Evolutionary conservation across 1,140 invertebrate genomes (phyloP).

Genomic region (Lordiphosa mommai): DNA sequence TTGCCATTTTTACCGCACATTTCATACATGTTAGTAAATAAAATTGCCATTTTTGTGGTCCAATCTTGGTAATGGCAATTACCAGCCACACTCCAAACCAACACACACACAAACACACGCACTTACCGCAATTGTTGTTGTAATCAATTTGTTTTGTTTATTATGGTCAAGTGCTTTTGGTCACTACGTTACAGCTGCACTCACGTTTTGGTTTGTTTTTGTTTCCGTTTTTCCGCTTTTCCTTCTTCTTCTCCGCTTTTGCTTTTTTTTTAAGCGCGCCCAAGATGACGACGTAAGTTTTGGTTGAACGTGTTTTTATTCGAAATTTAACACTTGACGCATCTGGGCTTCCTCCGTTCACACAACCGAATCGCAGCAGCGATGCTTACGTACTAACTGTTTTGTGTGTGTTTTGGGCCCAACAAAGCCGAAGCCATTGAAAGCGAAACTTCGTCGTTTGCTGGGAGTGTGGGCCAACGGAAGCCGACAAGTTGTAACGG

Average conservation of each 20-base stretch:
- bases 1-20: constrained; percentile 42
- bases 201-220: constrained; percentile 49
- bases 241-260: constrained; percentile 5
- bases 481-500: constrained; percentile 5
- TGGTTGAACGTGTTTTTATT: constrained; percentile 53
- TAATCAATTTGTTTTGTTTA: constrained; percentile 63
- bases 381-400: constrained; percentile 52
- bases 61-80: constrained; percentile 66
- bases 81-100: constrained; percentile 27
- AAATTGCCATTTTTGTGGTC: constrained; percentile 37
- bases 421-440: constrained; percentile 18
- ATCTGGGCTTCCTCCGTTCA: constrained; percentile 1
- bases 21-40: constrained; percentile 36
- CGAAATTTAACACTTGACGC: background rate
- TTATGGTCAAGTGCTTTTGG: constrained; percentile 33
- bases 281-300: constrained; percentile 54
- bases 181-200: constrained; percentile 41
- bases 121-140: constrained; percentile 20
- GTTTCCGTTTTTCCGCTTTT: constrained; percentile 16
- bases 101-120: background rate
- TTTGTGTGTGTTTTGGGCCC: constrained; percentile 44
- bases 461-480: constrained; percentile 30
- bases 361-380: constrained; percentile 40
- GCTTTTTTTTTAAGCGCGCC: constrained; percentile 39
- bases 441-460: background rate